Conservation (phyloP, 2,113 vertebrate genomes). For the Pipra filicauda region DNA sequence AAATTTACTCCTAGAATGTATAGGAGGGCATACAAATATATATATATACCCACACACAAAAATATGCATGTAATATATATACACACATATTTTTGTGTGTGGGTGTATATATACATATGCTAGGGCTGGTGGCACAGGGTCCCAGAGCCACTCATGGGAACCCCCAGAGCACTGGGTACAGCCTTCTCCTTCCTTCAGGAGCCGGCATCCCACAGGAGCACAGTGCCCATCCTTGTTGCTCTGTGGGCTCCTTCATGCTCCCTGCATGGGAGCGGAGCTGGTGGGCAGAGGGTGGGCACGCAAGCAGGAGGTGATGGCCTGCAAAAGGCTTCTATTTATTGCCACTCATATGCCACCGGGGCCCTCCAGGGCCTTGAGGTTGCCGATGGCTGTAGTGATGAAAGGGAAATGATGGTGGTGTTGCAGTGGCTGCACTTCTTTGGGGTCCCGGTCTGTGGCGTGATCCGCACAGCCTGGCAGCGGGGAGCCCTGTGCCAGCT, state of each 20-base stretch:
- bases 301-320: not conserved
- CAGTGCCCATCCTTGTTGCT: not conserved
- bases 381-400: fast-evolving
- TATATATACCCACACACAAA: not conserved
- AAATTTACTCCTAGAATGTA: not conserved
- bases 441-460: not conserved
- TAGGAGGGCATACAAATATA: not conserved
- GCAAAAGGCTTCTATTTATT: not conserved
- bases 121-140: not conserved
- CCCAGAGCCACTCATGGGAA: not conserved
- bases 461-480: fast-evolving
- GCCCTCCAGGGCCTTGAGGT: not conserved
- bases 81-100: not conserved
- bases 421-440: not conserved
- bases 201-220: fast-evolving
- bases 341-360: not conserved
- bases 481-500: fast-evolving
- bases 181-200: not conserved
- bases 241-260: fast-evolving
- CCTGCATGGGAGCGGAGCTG: not conserved
- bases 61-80: not conserved
- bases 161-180: too few species aligned
- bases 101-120: not conserved
- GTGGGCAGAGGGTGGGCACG: not conserved
- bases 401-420: not conserved